Evolutionary conservation across 1,140 invertebrate species (phyloP).

Genomic region (Hesperophylax magnus): DNA sequence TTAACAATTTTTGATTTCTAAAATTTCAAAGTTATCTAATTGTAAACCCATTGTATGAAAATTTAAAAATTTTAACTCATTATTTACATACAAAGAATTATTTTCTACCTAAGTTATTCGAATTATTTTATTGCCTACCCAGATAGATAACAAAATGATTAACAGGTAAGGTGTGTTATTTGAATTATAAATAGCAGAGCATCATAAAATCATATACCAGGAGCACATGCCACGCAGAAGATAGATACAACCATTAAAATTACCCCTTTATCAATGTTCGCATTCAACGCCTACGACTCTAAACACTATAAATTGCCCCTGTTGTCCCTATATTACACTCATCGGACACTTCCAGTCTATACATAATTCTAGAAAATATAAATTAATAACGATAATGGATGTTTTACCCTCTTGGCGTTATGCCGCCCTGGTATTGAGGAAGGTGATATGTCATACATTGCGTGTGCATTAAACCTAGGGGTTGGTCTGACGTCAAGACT

Average conservation of each 20-base stretch:
- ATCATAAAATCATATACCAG: neutral
- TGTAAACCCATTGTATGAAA: too few species aligned
- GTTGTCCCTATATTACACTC: constrained; percentile 42
- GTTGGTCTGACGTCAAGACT: constrained; percentile 6
- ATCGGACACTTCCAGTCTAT: constrained; percentile 44
- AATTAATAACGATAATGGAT: constrained; percentile 58
- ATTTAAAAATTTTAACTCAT: too few species aligned
- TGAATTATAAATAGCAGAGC: too few species aligned
- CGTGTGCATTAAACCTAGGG: constrained; percentile 27
- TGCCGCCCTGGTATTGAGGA: constrained; percentile 17
- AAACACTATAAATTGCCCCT: constrained; percentile 42
- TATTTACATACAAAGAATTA: too few species aligned
- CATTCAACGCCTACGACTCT: constrained; percentile 21
- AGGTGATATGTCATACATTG: constrained; percentile 52
- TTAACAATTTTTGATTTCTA: too few species aligned
- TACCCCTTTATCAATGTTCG: neutral
- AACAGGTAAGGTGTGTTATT: too few species aligned
- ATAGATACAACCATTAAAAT: neutral
- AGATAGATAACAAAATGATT: too few species aligned
- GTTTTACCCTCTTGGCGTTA: constrained; percentile 31
- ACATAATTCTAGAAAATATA: constrained; percentile 55
- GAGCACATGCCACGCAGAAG: constrained; percentile 17
- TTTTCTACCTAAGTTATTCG: too few species aligned
- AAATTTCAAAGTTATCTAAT: too few species aligned
- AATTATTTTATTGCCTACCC: too few species aligned